A percentile compares a stretch with the other conserved stretches of the same genome.
These are phyloP conservation scores for Sylvilagus bachmani DNA, from an alignment of 2,113 vertebrate species.

Conservation along the genomic window DNA sequence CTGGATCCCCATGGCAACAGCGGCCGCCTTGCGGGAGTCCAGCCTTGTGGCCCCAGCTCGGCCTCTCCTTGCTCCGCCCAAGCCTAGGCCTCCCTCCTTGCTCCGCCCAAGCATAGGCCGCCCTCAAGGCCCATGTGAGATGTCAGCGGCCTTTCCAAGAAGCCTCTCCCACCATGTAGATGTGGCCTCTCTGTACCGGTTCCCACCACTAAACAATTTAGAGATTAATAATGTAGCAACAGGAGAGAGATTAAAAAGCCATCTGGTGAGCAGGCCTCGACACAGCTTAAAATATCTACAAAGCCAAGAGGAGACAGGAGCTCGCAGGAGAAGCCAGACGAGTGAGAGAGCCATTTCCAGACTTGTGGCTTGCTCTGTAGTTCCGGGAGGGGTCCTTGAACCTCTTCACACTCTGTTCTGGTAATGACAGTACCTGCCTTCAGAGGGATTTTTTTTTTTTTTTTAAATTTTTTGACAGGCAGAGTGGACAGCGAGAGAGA, in stretches of 20 bases:
- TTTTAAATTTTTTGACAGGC: too few species aligned
- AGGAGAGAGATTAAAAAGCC: slow-evolving; percentile 77
- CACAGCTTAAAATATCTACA: slow-evolving; percentile 74
- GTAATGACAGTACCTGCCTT: not conserved
- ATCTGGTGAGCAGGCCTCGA: slow-evolving; percentile 72
- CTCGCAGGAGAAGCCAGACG: not conserved
- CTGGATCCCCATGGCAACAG: not conserved
- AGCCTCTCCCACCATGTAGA: not conserved
- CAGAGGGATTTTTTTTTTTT: not conserved
- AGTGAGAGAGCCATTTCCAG: not conserved
- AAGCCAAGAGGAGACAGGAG: slow-evolving; percentile 36
- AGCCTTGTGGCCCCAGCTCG: not conserved
- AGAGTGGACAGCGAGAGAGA: too few species aligned
- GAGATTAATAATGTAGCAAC: slow-evolving; percentile 80
- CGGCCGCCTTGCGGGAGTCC: not conserved
- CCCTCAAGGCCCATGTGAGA: not conserved
- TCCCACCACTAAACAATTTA: slow-evolving; percentile 68
- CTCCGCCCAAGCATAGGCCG: not conserved
- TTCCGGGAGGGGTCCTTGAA: not conserved
- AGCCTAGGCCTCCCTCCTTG: not conserved
- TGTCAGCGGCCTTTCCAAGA: slow-evolving; percentile 58
- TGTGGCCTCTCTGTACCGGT: slow-evolving; percentile 41
- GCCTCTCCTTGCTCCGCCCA: not conserved
- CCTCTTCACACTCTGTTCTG: not conserved
- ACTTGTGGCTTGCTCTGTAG: not conserved